phyloP scores from a whole-genome alignment of 92 coral and sea anemone genomes.

The Parazoanthus atlanticus region DNA sequence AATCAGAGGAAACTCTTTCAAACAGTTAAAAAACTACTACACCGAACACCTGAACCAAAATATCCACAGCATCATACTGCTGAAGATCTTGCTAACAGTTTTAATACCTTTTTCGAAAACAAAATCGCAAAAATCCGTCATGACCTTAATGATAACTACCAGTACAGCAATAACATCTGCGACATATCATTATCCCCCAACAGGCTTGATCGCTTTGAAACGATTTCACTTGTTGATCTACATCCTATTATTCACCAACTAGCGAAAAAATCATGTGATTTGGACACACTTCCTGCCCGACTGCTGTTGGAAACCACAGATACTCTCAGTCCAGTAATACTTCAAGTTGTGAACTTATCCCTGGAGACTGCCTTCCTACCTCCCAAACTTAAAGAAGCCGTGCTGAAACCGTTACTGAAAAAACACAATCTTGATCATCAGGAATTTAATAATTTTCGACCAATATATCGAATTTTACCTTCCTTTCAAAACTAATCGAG shows the following conservation, averaged over 20 bases:
- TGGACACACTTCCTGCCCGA: conserved; percentile 24
- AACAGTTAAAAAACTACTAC: no score
- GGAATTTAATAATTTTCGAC: conserved; percentile 19
- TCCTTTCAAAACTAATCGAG: conserved; percentile 21
- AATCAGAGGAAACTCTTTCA: neutral
- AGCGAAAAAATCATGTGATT: neutral
- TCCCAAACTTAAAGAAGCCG: conserved; percentile 29
- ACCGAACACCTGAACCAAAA: neutral
- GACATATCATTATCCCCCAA: neutral
- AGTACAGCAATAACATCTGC: neutral
- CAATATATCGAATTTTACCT: conserved; percentile 10
- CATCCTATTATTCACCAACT: neutral
- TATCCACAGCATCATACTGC: neutral
- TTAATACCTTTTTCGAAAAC: conserved; percentile 1
- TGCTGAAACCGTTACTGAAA: conserved; percentile 27
- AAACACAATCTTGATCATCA: conserved; percentile 20
- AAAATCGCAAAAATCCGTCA: conserved; percentile 8
- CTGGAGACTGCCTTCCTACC: conserved; percentile 33
- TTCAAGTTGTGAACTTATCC: conserved; percentile 33
- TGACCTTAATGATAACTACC: neutral
- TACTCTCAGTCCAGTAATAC: neutral
- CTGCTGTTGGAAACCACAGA: conserved; percentile 5
- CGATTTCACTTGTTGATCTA: neutral
- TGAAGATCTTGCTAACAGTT: conserved; percentile 24
- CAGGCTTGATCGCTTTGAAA: conserved; percentile 6